A percentile compares a stretch with the other conserved stretches of the same genome.
These are phyloP conservation scores for Tanytarsus gracilentus DNA, from an alignment of 2,888 invertebrate species.

Conservation along the genomic window DNA sequence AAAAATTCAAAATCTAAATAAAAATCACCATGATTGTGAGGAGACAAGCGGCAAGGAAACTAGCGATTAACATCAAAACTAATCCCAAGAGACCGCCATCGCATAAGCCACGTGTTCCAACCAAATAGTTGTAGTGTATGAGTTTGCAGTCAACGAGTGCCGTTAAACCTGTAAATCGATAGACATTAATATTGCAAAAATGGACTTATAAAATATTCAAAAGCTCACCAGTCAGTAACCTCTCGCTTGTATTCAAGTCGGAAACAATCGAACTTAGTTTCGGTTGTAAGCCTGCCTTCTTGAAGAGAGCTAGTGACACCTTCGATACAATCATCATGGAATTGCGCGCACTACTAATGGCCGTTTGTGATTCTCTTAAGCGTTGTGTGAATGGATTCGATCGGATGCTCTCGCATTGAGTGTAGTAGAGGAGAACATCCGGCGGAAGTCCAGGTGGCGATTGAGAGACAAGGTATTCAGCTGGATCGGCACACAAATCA, in stretches of 20 bases:
- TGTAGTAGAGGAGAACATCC: constrained; percentile 64
- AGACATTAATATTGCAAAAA: constrained; percentile 31
- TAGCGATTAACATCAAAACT: constrained; percentile 77
- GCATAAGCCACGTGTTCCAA: constrained; percentile 72
- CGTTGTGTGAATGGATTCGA: constrained; percentile 75
- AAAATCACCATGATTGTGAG: constrained; percentile 66
- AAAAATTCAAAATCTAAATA: not conserved
- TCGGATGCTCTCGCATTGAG: constrained; percentile 71
- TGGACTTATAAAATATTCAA: not conserved
- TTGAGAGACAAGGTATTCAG: constrained; percentile 64
- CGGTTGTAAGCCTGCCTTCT: constrained; percentile 53
- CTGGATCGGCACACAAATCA: constrained; percentile 78
- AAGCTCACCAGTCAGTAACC: constrained; percentile 49
- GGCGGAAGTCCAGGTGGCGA: constrained; percentile 50
- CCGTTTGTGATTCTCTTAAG: constrained; percentile 65
- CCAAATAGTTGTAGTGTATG: constrained; percentile 72
- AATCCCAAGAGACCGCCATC: constrained; percentile 73
- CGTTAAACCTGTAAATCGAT: constrained; percentile 44
- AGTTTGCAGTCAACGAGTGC: constrained; percentile 74
- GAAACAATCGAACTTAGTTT: constrained; percentile 67
- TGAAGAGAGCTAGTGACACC: constrained; percentile 42
- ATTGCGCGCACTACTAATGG: constrained; percentile 47
- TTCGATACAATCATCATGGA: constrained; percentile 44
- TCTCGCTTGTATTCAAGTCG: constrained; percentile 68
- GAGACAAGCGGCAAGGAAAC: constrained; percentile 76